Percentiles rank a stretch among this genome's conserved stretches.
Evolutionary conservation across 2,113 vertebrate species (phyloP).

Genomic region (Macrotis lagotis): DNA sequence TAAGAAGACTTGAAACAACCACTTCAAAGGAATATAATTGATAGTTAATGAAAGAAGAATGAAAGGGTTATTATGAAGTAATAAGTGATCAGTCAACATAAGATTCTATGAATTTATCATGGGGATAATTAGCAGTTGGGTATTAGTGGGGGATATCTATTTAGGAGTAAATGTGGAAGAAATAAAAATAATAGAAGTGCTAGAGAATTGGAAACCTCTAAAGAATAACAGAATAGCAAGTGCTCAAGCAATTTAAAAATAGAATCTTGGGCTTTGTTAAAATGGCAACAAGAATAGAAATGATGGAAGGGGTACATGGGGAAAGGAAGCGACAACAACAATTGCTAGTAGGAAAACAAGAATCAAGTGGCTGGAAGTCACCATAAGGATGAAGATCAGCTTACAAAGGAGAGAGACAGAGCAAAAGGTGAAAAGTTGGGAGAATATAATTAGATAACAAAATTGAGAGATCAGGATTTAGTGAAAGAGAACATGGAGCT

Average conservation of each 20-base stretch:
- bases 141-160: too few relatives aligned
- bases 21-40: not conserved
- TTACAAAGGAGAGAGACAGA: not conserved
- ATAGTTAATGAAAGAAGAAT: not conserved
- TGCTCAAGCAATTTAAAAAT: not conserved
- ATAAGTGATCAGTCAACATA: not conserved
- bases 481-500: not conserved
- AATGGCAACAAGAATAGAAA: not conserved
- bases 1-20: not conserved
- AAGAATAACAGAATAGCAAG: not conserved
- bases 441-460: not conserved
- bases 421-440: not conserved
- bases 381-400: not conserved
- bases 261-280: not conserved
- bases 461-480: not conserved
- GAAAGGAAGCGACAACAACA: not conserved
- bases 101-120: not conserved
- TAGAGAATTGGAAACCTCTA: not conserved
- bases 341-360: not conserved
- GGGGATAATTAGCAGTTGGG: not conserved
- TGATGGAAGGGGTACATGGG: not conserved
- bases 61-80: not conserved
- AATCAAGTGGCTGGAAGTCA: not conserved
- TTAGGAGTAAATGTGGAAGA: not conserved
- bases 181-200: not conserved